These are phyloP conservation scores for Heliconius charithonia DNA, from an alignment of 2,888 invertebrate species.

Conservation along the genomic window DNA sequence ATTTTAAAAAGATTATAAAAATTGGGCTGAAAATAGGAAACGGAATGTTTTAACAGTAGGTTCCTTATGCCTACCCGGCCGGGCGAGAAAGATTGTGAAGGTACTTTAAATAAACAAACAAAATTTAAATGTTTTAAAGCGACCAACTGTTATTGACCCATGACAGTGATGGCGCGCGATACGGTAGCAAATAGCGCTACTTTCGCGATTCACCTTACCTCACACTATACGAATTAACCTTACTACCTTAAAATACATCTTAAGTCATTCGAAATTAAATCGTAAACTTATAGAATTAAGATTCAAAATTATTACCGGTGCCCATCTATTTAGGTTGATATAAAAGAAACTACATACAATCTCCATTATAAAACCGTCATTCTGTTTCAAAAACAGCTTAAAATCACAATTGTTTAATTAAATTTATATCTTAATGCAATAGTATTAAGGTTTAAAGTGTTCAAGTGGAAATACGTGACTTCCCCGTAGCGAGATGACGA, in stretches of 20 bases:
- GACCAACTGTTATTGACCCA: conserved; percentile 58
- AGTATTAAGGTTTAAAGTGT: conserved; percentile 50
- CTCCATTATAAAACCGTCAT: conserved; percentile 59
- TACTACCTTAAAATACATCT: conserved; percentile 47
- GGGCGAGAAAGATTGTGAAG: neutral
- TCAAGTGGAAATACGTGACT: conserved; percentile 44
- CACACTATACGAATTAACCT: conserved; percentile 67
- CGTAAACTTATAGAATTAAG: conserved; percentile 42
- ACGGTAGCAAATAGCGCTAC: conserved; percentile 82
- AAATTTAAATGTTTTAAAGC: conserved; percentile 2
- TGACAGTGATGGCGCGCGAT: conserved; percentile 79
- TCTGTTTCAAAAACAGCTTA: conserved; percentile 57
- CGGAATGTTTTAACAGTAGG: neutral
- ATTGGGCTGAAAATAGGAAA: too few species aligned
- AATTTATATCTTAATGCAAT: conserved; percentile 50
- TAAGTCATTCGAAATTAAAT: conserved; percentile 49
- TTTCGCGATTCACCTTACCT: conserved; percentile 79
- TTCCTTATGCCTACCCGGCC: neutral
- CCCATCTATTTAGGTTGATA: conserved; percentile 52
- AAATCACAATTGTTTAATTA: conserved; percentile 39
- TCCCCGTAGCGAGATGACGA: conserved; percentile 52
- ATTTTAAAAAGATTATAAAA: too few species aligned
- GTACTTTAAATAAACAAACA: neutral
- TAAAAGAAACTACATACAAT: conserved; percentile 57
- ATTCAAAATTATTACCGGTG: conserved; percentile 38